Evolutionary conservation across 2,113 vertebrate species (phyloP).

Genomic region (Sigmodon hispidus): DNA sequence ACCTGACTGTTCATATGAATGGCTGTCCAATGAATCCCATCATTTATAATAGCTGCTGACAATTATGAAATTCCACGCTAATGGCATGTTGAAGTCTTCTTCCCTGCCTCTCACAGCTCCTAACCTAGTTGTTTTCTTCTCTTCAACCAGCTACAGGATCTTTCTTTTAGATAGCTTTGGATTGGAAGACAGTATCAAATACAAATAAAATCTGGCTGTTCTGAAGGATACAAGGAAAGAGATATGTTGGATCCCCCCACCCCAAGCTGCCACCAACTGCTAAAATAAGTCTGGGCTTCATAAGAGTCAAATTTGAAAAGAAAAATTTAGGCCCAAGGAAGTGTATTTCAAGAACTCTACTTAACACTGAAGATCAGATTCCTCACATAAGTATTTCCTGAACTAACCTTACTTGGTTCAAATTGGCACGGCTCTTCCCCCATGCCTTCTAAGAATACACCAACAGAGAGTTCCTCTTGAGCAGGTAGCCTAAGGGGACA

Average conservation of each 20-base stretch:
- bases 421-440: background rate
- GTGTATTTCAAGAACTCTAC: background rate
- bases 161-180: background rate
- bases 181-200: background rate
- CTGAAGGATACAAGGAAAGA: background rate
- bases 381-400: background rate
- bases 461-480: background rate
- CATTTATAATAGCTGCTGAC: background rate
- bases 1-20: background rate
- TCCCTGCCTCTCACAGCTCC: background rate
- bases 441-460: background rate
- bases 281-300: background rate
- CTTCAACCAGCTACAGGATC: background rate
- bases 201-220: background rate
- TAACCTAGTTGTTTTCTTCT: background rate
- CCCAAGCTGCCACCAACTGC: background rate
- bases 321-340: background rate
- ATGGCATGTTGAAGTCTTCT: background rate
- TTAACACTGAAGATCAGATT: background rate
- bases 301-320: background rate
- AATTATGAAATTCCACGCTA: background rate
- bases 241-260: background rate
- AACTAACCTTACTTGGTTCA: background rate
- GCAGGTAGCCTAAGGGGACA: background rate
- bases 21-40: background rate